These are phyloP conservation scores for Hyla sarda DNA, from an alignment of 2,113 vertebrate genomes.

Conservation along the genomic window DNA sequence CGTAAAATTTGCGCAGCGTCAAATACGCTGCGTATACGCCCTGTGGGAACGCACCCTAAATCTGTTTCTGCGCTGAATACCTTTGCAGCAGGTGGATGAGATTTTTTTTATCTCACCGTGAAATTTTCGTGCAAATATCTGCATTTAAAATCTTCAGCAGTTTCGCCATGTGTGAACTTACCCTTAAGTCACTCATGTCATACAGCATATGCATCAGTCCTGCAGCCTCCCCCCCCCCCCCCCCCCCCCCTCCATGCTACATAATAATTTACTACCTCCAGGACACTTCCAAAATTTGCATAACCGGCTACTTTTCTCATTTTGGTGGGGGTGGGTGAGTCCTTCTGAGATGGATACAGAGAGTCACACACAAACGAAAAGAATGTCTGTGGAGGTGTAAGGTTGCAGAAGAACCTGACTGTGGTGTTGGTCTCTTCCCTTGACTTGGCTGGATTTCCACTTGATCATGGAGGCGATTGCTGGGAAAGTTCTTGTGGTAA, in stretches of 20 bases:
- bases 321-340: not conserved
- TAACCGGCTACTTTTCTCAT: conserved; percentile 12
- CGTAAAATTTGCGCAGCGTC: too few relatives aligned
- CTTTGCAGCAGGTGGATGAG: too few relatives aligned
- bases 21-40: too few relatives aligned
- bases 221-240: not conserved
- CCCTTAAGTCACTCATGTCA: not conserved
- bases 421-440: not conserved
- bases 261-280: not conserved
- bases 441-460: conserved; percentile 1
- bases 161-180: too few relatives aligned
- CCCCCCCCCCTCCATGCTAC: not conserved
- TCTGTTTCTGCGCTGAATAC: too few relatives aligned
- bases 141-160: too few relatives aligned
- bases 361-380: conserved; percentile 21
- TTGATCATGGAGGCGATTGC: conserved; percentile 23
- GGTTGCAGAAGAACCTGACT: conserved; percentile 4
- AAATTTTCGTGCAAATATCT: not conserved
- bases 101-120: too few relatives aligned
- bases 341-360: not conserved
- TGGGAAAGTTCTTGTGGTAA: conserved; percentile 28
- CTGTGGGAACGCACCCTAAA: too few relatives aligned
- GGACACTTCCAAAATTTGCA: not conserved
- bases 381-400: conserved; percentile 36
- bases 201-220: not conserved